These are phyloP conservation scores for Centropristis striata DNA, from an alignment of 2,113 vertebrate genomes.

Conservation along the genomic window DNA sequence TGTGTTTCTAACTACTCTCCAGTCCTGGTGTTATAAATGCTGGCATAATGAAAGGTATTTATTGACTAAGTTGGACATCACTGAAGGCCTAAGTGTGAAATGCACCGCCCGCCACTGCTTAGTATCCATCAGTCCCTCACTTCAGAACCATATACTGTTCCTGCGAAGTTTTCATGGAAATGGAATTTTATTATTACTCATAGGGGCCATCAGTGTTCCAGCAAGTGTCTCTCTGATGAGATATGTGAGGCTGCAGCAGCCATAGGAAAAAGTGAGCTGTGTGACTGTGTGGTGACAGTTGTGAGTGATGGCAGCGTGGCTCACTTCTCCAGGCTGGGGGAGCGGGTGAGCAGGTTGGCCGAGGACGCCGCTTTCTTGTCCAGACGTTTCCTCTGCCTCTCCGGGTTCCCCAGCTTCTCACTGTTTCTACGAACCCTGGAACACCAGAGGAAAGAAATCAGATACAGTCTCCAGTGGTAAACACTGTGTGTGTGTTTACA, in stretches of 20 bases:
- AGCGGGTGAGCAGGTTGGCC: constrained; percentile 87
- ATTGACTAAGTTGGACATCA: too few relatives aligned
- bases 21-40: too few relatives aligned
- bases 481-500: not conserved
- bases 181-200: constrained; percentile 48
- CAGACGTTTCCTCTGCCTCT: constrained; percentile 86
- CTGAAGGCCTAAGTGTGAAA: too few relatives aligned
- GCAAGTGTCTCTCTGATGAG: constrained; percentile 41
- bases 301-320: constrained; percentile 43
- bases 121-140: not conserved
- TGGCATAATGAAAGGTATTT: too few relatives aligned
- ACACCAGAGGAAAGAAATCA: constrained; percentile 2
- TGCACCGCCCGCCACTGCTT: too few relatives aligned
- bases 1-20: too few relatives aligned
- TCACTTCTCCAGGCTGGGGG: constrained; percentile 90
- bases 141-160: not conserved
- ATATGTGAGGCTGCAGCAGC: constrained; percentile 32
- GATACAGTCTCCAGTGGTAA: not conserved
- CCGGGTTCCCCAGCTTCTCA: constrained; percentile 83
- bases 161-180: constrained; percentile 32
- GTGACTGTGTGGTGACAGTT: constrained; percentile 40
- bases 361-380: constrained; percentile 90
- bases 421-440: constrained; percentile 88
- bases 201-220: constrained; percentile 26
- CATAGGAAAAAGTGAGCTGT: constrained; percentile 43